Conservation (phyloP, 2,888 invertebrate genomes). For the Hydrotaea cyrtoneurina region DNA sequence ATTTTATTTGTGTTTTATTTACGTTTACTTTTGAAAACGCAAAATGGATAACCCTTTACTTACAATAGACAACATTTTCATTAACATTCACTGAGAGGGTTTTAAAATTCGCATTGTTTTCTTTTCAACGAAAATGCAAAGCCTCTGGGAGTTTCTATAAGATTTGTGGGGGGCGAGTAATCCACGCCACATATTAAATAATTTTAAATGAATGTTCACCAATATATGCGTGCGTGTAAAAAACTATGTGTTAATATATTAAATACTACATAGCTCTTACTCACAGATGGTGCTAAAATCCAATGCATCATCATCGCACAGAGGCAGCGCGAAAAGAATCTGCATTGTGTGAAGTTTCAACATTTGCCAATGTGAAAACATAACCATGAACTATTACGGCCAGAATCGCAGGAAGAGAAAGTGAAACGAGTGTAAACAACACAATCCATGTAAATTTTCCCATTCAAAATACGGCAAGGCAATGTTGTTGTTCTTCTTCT, state of each 20-base stretch:
- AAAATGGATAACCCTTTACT: too few relatives aligned
- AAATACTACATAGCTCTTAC: constrained; percentile 19
- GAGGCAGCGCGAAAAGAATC: too few relatives aligned
- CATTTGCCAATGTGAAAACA: neutral
- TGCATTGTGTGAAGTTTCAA: neutral
- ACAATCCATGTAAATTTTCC: neutral
- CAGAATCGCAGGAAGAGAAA: neutral
- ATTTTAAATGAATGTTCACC: neutral
- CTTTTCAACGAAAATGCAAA: too few relatives aligned
- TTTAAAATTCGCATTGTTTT: too few relatives aligned
- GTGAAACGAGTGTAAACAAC: neutral
- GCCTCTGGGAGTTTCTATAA: too few relatives aligned
- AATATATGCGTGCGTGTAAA: neutral
- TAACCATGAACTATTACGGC: constrained; percentile 17
- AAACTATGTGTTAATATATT: neutral
- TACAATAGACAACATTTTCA: too few relatives aligned
- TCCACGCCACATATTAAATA: too few relatives aligned
- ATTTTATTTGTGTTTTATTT: too few relatives aligned
- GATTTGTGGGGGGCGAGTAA: too few relatives aligned
- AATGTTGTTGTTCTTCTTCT: neutral
- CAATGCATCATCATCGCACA: neutral
- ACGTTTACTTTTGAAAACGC: too few relatives aligned
- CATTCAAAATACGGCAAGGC: neutral
- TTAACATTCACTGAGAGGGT: too few relatives aligned
- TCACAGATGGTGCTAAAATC: constrained; percentile 16